Base-by-base conservation (phyloP, 53 echinoderm and acorn worm genomes). In the Echinometra lucunter region DNA sequence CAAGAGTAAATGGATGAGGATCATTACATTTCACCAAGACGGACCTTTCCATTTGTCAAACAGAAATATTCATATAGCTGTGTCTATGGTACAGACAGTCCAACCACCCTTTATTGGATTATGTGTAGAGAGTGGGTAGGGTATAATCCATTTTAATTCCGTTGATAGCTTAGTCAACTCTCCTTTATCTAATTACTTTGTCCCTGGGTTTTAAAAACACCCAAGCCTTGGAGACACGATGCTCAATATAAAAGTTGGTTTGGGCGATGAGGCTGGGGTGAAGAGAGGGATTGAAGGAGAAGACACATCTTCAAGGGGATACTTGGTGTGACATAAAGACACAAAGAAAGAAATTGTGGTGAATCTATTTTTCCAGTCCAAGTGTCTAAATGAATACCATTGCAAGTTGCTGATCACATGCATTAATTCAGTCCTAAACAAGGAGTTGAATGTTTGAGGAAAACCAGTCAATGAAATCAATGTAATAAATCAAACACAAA, bases 161-260 rank as follows among this genome's bases (percentile, higher is more conserved):
- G 57, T 78, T 92, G 92, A 92, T 92, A 92, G 92, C 92, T 92
- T 92, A 92, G 92, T 78, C 92, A 92, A 92, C 78, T 74, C 92
- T 74, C 92, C 92, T 37, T 75, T 74, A 92, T 92, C 92, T 75
- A 74, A 92, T 92, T 92, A 92, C 78, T 78, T 45, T 75, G 78
- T 92, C 92, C 92, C 78, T 78, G 45, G 91, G 66, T 91, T 91
- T 45, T 67, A 60, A 89, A 89, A 89, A 89, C 89, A 89, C 60
- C 19, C 6, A 13, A 19, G 60, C 89, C 89, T 16, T 25, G 6
- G 21, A 89, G 89, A 89, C 89, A 89, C 12, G 12, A 53, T 49
- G 85, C 85, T 85, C 82, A 85, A 85, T 27, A 80, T 49, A 6
- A 3, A 75, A 75, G 75, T 40, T 42, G 38, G 78, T 78, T 6